Evolutionary conservation across 2,888 invertebrate species (phyloP).

Genomic region (Lochmaea capreae): DNA sequence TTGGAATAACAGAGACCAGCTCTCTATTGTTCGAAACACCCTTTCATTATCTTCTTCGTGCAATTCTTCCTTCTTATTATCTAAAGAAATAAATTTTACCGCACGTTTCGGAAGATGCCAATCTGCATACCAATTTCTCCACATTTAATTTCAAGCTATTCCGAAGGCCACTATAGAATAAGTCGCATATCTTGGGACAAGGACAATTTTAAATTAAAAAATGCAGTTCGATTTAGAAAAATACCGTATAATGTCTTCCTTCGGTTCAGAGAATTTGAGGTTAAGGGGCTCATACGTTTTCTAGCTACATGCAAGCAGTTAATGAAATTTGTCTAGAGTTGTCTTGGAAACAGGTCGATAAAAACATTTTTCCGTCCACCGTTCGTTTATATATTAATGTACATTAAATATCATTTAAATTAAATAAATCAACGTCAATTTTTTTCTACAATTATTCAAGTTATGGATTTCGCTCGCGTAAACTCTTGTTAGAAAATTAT

Average conservation of each 20-base stretch:
- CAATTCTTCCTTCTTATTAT: slow-evolving; percentile 61
- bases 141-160: slow-evolving; percentile 43
- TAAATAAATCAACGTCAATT: too few relatives aligned
- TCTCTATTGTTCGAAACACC: slow-evolving; percentile 58
- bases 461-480: too few relatives aligned
- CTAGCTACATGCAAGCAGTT: neutral
- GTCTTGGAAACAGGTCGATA: neutral
- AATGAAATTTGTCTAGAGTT: neutral
- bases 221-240: slow-evolving; percentile 5
- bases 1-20: slow-evolving; percentile 58
- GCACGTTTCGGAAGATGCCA: slow-evolving; percentile 44
- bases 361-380: too few relatives aligned
- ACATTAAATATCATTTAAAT: too few relatives aligned
- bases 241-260: neutral
- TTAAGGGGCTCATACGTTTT: neutral
- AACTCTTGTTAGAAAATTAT: too few relatives aligned
- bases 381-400: too few relatives aligned
- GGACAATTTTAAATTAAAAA: slow-evolving; percentile 26
- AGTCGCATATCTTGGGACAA: slow-evolving; percentile 26
- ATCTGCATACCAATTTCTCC: slow-evolving; percentile 44
- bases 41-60: slow-evolving; percentile 62
- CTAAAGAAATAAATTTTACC: slow-evolving; percentile 49
- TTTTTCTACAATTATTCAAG: too few relatives aligned
- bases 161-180: slow-evolving; percentile 37
- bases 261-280: neutral